Base-by-base conservation (phyloP, 2,113 vertebrate species). In the Oriolus oriolus region DNA sequence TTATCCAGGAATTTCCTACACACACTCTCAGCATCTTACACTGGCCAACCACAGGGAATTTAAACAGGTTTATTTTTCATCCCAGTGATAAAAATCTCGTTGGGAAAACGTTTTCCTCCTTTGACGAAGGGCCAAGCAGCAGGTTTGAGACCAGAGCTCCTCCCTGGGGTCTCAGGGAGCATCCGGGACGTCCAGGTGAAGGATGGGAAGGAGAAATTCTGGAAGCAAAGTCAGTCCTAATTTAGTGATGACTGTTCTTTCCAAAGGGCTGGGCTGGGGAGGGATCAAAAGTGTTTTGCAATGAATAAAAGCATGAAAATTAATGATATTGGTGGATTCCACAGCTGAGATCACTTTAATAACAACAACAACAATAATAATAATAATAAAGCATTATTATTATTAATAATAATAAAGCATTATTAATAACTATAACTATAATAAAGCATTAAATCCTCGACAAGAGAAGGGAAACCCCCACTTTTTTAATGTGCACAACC, bases 381-480 rank as follows among this genome's bases (percentile, higher is more conserved):
- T 19, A 39, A 41, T 41, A 14, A 30, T 3, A 26, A 47, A 42
- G 41, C 13, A 42, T 42, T 42, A 44, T 18, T 26, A 26, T 26
- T 14, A 7, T 9, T 28, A 20, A 61, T 19, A 27, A 61, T 2
- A 47, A 39, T 9, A 41, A 41, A 24, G 21, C 11, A 41, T 28
- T 31, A 20, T 20, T 30, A 41, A 42, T 31, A 33, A 16, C 31
- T 64, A 9, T 42, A 30, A 61, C 18, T 6, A 53, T 50, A 50
- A 47, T 9, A 39, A 59, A 83, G n/a, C 17, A 30, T 26, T 31
- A 47, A 35, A 44, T 44, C 12, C 42, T 84, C 41, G n/a, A 44
- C 6, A 6, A 42, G 28, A 49, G 28, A 8, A 4, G 14, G 11
- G 28, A 9, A 5, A 10, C 11, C 9, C 6, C 1, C 21, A 28